Conservation (phyloP, 2,113 vertebrate genomes). For the Pandion haliaetus region DNA sequence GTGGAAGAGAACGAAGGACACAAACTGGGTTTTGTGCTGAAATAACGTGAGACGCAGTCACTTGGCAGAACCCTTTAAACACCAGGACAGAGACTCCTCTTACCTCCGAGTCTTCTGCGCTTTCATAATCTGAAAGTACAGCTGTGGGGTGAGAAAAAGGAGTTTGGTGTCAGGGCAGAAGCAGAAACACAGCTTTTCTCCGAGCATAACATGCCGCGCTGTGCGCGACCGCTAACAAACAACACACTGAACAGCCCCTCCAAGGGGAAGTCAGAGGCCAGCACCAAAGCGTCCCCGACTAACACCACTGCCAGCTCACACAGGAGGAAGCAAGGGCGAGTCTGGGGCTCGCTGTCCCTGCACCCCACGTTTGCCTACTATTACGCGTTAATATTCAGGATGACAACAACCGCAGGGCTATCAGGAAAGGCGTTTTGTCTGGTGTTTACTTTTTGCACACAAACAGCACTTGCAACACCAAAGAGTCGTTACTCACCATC, state of each 20-base stretch:
- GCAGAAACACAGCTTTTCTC: background rate
- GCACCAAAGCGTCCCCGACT: background rate
- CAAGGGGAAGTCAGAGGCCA: background rate
- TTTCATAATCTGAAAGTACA: constrained; percentile 95
- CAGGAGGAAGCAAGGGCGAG: rapidly evolving
- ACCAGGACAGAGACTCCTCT: background rate
- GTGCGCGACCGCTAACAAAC: background rate
- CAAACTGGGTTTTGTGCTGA: background rate
- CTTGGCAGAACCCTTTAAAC: background rate
- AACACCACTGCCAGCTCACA: background rate
- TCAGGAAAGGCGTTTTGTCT: rapidly evolving
- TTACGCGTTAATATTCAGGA: rapidly evolving
- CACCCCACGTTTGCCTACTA: rapidly evolving
- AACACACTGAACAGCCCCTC: background rate
- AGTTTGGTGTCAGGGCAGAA: background rate
- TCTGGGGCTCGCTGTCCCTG: rapidly evolving
- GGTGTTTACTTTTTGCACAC: background rate
- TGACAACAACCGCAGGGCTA: background rate
- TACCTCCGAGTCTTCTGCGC: constrained; percentile 93
- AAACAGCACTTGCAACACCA: background rate
- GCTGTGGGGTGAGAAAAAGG: constrained; percentile 73
- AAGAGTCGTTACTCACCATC: constrained; percentile 81
- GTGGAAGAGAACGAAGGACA: background rate
- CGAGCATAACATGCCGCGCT: rapidly evolving
- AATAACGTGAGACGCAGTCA: background rate